Percentiles rank a stretch among this genome's conserved stretches.
Conservation (phyloP, 2,113 vertebrate genomes). For the Phylloscopus trochilus region DNA sequence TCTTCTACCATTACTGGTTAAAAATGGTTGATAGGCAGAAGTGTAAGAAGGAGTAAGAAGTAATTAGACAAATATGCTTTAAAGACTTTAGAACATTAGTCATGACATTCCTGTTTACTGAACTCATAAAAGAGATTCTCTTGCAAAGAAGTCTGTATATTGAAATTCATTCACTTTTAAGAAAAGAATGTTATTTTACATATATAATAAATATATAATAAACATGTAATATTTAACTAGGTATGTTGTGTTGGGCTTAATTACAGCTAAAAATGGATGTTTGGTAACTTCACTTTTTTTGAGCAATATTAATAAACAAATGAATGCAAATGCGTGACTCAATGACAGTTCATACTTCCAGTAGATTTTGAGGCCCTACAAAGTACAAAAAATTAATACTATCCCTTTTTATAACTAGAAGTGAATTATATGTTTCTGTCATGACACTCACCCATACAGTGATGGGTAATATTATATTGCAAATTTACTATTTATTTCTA, state of each 20-base stretch:
- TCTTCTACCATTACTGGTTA: background rate
- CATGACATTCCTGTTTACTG: background rate
- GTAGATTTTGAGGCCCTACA: background rate
- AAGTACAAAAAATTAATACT: background rate
- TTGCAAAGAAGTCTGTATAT: background rate
- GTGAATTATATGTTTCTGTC: background rate
- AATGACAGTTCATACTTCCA: background rate
- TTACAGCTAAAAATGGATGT: background rate
- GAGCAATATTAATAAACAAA: background rate
- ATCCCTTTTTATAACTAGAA: background rate
- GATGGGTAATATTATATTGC: background rate
- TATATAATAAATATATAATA: background rate
- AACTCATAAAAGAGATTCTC: background rate
- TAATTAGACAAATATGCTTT: background rate
- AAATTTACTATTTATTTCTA: background rate
- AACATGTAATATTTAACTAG: background rate
- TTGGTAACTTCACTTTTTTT: background rate
- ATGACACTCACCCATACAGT: background rate
- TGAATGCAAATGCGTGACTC: background rate
- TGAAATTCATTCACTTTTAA: background rate
- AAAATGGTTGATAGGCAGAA: background rate
- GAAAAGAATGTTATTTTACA: background rate
- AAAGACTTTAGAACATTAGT: background rate
- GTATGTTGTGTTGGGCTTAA: background rate
- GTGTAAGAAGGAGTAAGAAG: background rate